A percentile compares a stretch with the other conserved stretches of the same genome.
Evolutionary conservation across 2,797 vertebrate genomes (phyloP).

Genomic region (Cyprinella venusta): DNA sequence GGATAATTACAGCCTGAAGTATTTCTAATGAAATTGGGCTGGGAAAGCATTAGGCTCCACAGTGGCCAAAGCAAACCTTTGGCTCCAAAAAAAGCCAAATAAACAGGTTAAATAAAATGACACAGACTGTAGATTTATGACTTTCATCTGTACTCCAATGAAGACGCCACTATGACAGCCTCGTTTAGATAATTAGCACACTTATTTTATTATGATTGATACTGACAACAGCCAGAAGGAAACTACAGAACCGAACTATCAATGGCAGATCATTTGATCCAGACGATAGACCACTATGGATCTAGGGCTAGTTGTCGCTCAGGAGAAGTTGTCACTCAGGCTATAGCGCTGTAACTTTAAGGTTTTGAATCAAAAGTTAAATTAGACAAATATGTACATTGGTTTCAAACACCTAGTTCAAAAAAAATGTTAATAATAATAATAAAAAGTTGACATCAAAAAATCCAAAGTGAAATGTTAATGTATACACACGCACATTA

Average conservation of each 20-base stretch:
- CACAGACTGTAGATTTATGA: constrained; percentile 1
- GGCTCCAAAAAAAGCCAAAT: neutral
- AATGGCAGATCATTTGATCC: neutral
- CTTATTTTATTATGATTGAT: neutral
- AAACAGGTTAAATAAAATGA: neutral
- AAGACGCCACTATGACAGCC: neutral
- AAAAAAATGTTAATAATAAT: neutral
- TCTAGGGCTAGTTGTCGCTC: neutral
- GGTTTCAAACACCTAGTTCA: neutral
- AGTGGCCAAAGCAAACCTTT: neutral
- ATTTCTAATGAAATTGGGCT: neutral
- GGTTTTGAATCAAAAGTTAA: too few relatives aligned
- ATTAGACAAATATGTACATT: neutral
- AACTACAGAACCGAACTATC: neutral
- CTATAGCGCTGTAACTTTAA: neutral
- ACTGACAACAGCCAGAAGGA: neutral
- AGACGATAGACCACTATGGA: neutral
- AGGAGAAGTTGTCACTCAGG: neutral
- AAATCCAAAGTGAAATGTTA: too few relatives aligned
- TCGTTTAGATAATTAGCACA: neutral
- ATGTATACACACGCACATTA: neutral
- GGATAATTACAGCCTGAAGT: neutral
- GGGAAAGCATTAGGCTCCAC: neutral
- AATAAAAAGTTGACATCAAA: neutral
- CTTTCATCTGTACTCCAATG: neutral